Percentiles rank a stretch among this genome's conserved stretches.
phyloP scores from a whole-genome alignment of 2,888 invertebrate genomes.

The Synanthedon myopaeformis region DNA sequence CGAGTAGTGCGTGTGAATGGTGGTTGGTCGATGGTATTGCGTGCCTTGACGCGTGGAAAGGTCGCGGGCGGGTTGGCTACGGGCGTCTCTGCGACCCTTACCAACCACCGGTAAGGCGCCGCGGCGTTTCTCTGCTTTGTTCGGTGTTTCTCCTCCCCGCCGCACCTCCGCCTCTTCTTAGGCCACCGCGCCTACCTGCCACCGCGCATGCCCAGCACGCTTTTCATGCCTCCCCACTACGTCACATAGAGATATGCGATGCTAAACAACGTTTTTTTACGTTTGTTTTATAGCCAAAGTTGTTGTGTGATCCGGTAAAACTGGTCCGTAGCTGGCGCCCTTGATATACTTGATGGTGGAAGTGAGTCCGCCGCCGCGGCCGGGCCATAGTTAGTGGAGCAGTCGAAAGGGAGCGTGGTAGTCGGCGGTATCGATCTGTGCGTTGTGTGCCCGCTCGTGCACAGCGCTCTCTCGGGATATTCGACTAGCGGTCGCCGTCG shows the following conservation, averaged over 20 bases:
- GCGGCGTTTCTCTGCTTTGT: constrained; percentile 43
- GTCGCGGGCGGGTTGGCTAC: constrained; percentile 19
- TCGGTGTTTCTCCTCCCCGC: constrained; percentile 20
- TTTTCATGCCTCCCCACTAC: constrained; percentile 46
- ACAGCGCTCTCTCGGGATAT: constrained; percentile 60
- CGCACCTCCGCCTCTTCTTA: constrained; percentile 35
- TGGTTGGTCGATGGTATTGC: constrained; percentile 55
- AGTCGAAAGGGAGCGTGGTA: constrained; percentile 48
- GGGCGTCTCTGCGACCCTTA: constrained; percentile 26
- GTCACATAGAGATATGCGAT: constrained; percentile 46
- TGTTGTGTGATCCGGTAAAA: constrained; percentile 25
- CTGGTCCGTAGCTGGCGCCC: constrained; percentile 17
- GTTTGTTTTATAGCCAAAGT: constrained; percentile 22
- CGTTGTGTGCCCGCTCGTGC: constrained; percentile 53
- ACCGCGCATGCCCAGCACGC: constrained; percentile 58
- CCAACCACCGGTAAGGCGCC: constrained; percentile 27
- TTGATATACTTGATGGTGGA: constrained; percentile 15
- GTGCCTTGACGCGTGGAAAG: constrained; percentile 33
- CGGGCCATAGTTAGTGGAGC: constrained; percentile 30
- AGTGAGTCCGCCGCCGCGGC: constrained; percentile 18
- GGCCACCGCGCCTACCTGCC: constrained; percentile 31
- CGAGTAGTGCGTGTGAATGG: constrained; percentile 45
- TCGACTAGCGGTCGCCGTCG: constrained; percentile 61
- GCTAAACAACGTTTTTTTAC: constrained; percentile 31
- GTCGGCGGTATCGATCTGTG: constrained; percentile 58